Evolutionary conservation across 2,113 vertebrate species (phyloP), one percentile per base, ranked within the genome.

Genomic region (Gambusia affinis): DNA sequence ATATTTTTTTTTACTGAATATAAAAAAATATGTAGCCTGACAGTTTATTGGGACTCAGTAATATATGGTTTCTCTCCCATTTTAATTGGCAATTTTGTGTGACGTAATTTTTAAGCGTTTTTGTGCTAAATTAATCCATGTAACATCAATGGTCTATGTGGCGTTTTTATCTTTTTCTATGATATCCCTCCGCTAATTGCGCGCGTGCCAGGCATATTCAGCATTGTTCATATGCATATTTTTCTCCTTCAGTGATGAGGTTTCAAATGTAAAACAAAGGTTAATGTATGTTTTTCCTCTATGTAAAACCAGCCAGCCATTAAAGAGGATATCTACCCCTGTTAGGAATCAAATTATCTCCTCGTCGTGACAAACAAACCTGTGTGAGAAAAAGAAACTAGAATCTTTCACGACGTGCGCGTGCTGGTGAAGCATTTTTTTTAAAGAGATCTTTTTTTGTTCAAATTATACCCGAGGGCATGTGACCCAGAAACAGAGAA

Each of bases 131-230:
- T 15, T 19, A 19, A 1, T 3, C 37, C 3, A 2, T 3, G 30
- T 14, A 24, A 57, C 22, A 6, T 70, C 30, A 60, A 14, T 17
- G 7, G 2, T 37, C 5, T 17, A 37, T 12, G 47, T 30, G 5
- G 15, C 22, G 10, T 27, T 61, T 68, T 30, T 72, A 31, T 5
- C 11, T 62, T 65, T 31, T 42, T 14, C 8, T 15, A 47, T 44
- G 24, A 65, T 72, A 69, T 75, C n/a, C 51, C 7, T 77, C 76
- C 72, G 64, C 76, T 76, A 79, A 70, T 72, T 82, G 15, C 30
- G 61, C 62, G 60, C 42, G 24, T 63, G 66, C 15, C 5, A 67
- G 11, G 8, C 29, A 24, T n/a, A n/a, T 57, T n/a, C 19, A n/a
- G 51, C 51, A 2, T 19, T 47, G 44, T 47, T 47, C 44, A 22